These are phyloP conservation scores for Musca vetustissima DNA, from an alignment of 1,140 invertebrate genomes.

Conservation along the genomic window DNA sequence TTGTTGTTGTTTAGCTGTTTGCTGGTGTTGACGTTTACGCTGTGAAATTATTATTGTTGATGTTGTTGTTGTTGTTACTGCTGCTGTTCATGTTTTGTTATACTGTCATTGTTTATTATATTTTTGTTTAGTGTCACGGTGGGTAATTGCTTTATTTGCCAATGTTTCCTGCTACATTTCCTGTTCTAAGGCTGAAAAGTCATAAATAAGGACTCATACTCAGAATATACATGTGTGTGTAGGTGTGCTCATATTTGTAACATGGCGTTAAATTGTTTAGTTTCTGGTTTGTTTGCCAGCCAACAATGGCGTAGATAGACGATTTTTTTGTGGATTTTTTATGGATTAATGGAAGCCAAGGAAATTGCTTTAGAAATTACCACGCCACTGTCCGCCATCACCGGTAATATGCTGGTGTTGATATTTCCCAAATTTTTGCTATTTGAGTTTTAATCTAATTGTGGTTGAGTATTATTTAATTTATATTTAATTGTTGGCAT, in stretches of 20 bases:
- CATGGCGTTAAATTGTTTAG: conserved; percentile 14
- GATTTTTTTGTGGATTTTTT: too few species aligned
- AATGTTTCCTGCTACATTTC: conserved; percentile 19
- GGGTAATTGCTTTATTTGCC: conserved; percentile 23
- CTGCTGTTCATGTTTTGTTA: too few species aligned
- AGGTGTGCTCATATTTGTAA: background rate
- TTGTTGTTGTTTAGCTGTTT: too few species aligned
- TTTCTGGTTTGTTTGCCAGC: background rate
- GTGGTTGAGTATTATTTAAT: conserved; percentile 18
- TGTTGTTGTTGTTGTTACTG: too few species aligned
- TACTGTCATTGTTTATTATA: conserved; percentile 9
- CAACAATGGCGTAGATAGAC: background rate
- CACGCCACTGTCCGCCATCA: too few species aligned
- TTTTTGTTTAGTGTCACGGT: conserved; percentile 15
- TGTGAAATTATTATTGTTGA: too few species aligned
- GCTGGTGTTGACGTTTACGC: too few species aligned
- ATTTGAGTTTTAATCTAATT: background rate
- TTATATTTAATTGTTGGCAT: conserved; percentile 19
- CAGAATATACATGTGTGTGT: background rate
- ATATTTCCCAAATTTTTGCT: background rate
- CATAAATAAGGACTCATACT: too few species aligned
- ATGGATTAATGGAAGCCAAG: too few species aligned
- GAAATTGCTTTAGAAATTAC: too few species aligned
- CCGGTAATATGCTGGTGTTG: background rate
- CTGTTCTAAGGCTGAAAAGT: background rate